phyloP scores from a whole-genome alignment of 2,888 invertebrate genomes.

The Ornithoptera priamus region DNA sequence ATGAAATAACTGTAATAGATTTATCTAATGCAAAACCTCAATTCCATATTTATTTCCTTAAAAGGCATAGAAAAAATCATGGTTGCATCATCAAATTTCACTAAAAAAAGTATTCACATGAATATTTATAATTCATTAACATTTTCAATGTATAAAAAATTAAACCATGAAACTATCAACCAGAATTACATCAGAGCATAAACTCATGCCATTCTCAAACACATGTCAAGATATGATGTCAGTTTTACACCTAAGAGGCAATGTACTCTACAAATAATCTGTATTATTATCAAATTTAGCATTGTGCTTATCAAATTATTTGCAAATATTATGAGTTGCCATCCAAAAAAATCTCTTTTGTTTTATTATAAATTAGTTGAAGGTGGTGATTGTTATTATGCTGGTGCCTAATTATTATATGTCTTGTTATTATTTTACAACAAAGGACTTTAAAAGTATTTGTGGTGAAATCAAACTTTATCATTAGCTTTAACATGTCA shows the following conservation, averaged over 20 bases:
- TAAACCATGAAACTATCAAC: background rate
- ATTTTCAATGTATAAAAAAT: background rate
- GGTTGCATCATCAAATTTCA: too few species aligned
- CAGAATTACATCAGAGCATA: background rate
- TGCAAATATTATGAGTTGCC: constrained; percentile 13
- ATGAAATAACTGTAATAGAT: too few species aligned
- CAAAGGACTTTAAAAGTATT: too few species aligned
- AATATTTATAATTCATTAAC: background rate
- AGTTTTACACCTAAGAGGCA: constrained; percentile 14
- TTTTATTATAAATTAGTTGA: background rate
- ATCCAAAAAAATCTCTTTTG: constrained; percentile 11
- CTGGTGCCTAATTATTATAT: too few species aligned
- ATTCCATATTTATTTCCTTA: too few species aligned
- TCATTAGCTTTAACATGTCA: too few species aligned
- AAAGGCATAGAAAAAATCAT: too few species aligned
- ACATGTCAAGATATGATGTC: constrained; percentile 11
- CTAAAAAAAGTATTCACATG: too few species aligned
- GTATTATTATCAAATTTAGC: constrained; percentile 16
- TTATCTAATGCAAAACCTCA: too few species aligned
- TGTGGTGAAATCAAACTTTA: too few species aligned
- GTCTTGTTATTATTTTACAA: too few species aligned
- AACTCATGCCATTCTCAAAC: background rate
- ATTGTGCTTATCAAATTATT: constrained; percentile 11
- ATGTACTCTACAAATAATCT: constrained; percentile 21
- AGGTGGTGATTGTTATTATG: background rate